phyloP scores from a whole-genome alignment of 64 coral and sea anemone species.

The Dendrophyllia cribrosa region DNA sequence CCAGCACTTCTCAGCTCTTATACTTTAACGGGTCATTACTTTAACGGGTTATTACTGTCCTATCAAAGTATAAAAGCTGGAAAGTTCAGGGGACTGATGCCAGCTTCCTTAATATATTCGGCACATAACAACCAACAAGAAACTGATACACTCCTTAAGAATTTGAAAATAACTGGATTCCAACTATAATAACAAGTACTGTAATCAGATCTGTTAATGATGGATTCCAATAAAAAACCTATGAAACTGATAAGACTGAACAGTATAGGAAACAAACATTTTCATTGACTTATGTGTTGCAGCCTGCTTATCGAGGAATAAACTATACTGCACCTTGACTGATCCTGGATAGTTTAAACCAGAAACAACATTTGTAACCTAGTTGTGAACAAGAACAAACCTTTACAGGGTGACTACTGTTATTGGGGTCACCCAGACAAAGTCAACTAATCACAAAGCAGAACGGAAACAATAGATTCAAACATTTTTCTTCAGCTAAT shows the following conservation, averaged over 20 bases:
- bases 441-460: neutral
- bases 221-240: neutral
- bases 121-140: slow-evolving; percentile 8
- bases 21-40: too few species aligned
- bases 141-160: neutral
- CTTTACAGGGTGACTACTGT: neutral
- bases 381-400: neutral
- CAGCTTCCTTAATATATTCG: neutral
- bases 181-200: slow-evolving; percentile 6
- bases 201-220: slow-evolving; percentile 7
- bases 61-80: slow-evolving; percentile 15
- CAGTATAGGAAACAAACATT: neutral
- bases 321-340: too few species aligned
- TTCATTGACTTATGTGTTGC: neutral
- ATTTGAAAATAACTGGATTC: slow-evolving; percentile 24
- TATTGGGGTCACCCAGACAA: neutral
- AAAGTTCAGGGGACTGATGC: slow-evolving; percentile 6
- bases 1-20: slow-evolving; percentile 1
- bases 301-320: too few species aligned
- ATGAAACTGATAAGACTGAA: neutral
- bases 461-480: slow-evolving; percentile 10
- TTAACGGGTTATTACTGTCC: neutral
- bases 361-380: neutral
- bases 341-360: slow-evolving; percentile 4
- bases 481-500: neutral